Evolutionary conservation across 2,888 invertebrate genomes (phyloP).

Genomic region (Mesochorus sp.): DNA sequence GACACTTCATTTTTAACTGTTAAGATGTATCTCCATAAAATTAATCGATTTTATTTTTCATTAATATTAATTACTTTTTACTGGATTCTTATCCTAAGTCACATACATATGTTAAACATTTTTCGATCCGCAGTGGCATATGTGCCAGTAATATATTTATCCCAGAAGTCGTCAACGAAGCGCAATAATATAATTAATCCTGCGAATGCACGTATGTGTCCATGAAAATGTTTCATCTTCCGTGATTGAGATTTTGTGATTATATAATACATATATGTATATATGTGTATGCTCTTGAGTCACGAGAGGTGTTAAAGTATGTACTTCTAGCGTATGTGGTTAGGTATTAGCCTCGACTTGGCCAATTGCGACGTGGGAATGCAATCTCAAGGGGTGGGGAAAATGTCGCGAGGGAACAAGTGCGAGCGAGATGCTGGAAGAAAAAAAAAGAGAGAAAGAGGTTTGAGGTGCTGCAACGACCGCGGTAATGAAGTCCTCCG

Average conservation of each 20-base stretch:
- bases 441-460: neutral
- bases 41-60: too few species aligned
- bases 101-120: too few species aligned
- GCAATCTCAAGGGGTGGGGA: constrained; percentile 22
- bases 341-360: constrained; percentile 27
- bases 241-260: neutral
- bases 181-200: neutral
- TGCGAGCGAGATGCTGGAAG: constrained; percentile 8
- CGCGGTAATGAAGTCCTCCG: constrained; percentile 69
- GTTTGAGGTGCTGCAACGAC: constrained; percentile 31
- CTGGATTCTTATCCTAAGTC: too few species aligned
- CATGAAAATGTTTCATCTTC: neutral
- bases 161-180: neutral
- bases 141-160: too few species aligned
- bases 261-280: neutral
- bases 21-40: too few species aligned
- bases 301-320: constrained; percentile 31
- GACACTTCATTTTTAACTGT: too few species aligned
- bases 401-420: constrained; percentile 33
- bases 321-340: constrained; percentile 10
- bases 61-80: too few species aligned
- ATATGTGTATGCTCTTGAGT: constrained; percentile 6
- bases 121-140: too few species aligned
- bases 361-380: constrained; percentile 58
- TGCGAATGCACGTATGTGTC: too few species aligned